Evolutionary conservation across 2,113 vertebrate genomes (phyloP).

Genomic region (Myotis yumanensis): DNA sequence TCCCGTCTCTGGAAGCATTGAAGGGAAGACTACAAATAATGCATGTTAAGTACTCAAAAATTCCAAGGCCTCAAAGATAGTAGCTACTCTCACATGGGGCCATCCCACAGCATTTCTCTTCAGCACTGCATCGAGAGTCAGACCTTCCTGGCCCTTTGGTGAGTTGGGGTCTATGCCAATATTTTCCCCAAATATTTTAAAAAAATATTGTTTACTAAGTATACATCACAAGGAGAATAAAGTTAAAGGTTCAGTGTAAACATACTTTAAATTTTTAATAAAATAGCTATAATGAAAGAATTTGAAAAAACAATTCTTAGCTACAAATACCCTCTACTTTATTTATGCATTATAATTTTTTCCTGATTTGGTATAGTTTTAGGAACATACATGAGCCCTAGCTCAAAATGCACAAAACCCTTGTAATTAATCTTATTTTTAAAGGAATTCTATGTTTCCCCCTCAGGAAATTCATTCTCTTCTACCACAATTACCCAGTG

Average conservation of each 20-base stretch:
- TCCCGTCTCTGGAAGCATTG: neutral
- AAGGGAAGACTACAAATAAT: neutral
- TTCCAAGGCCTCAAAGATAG: neutral
- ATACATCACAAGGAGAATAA: neutral
- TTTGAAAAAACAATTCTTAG: neutral
- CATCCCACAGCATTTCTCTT: neutral
- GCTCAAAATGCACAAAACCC: neutral
- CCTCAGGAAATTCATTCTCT: neutral
- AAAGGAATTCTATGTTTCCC: neutral
- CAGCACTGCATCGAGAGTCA: neutral
- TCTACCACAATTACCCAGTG: neutral
- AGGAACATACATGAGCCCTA: neutral
- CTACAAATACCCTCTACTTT: neutral
- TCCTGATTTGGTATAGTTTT: neutral
- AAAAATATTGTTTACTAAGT: neutral
- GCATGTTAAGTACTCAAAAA: neutral
- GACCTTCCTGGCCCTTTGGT: neutral
- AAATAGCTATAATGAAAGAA: neutral
- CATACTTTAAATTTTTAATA: neutral
- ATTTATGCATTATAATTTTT: neutral
- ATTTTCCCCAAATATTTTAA: neutral
- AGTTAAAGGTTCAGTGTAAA: neutral
- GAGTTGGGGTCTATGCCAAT: neutral
- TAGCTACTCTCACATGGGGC: neutral
- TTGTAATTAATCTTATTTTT: conserved; percentile 10